Evolutionary conservation across 2,888 invertebrate species (phyloP).

Genomic region (Caenorhabditis doughertyi): DNA sequence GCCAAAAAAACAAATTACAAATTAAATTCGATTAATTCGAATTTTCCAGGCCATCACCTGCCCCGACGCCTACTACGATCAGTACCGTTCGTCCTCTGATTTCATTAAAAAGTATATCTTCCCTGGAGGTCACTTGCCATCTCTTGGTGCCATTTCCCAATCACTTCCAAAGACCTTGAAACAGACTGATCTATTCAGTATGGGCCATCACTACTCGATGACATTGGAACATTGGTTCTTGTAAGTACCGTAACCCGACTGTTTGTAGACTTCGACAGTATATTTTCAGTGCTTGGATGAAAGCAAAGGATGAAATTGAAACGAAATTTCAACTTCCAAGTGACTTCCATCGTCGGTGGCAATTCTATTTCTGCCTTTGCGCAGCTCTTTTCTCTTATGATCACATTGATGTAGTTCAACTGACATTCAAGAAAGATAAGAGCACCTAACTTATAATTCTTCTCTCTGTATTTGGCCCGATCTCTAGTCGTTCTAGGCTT

Average conservation of each 20-base stretch:
- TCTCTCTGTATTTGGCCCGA: conserved; percentile 44
- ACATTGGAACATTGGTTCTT: conserved; percentile 77
- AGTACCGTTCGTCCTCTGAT: conserved; percentile 74
- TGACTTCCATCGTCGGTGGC: conserved; percentile 78
- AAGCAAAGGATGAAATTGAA: conserved; percentile 59
- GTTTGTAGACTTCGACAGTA: neutral
- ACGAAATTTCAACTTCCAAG: conserved; percentile 61
- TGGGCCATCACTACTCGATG: conserved; percentile 76
- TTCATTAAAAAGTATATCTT: conserved; percentile 81
- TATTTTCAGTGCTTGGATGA: conserved; percentile 73
- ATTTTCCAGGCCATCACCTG: conserved; percentile 75
- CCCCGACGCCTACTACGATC: conserved; percentile 77
- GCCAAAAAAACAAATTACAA: conserved; percentile 13
- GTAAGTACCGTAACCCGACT: conserved; percentile 61
- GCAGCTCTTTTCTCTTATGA: conserved; percentile 76
- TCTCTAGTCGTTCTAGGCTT: conserved; percentile 66
- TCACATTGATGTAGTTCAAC: conserved; percentile 75
- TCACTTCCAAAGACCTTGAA: conserved; percentile 60
- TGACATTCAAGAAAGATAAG: conserved; percentile 68
- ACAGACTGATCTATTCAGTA: conserved; percentile 54
- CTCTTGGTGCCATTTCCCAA: conserved; percentile 65
- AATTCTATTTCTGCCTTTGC: conserved; percentile 79
- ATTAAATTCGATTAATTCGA: conserved; percentile 7
- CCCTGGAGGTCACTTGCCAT: conserved; percentile 80
- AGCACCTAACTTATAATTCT: conserved; percentile 15